Evolutionary conservation across 2,113 vertebrate species (phyloP), one percentile per base, ranked within the genome.

Genomic region (Menidia beryllina): DNA sequence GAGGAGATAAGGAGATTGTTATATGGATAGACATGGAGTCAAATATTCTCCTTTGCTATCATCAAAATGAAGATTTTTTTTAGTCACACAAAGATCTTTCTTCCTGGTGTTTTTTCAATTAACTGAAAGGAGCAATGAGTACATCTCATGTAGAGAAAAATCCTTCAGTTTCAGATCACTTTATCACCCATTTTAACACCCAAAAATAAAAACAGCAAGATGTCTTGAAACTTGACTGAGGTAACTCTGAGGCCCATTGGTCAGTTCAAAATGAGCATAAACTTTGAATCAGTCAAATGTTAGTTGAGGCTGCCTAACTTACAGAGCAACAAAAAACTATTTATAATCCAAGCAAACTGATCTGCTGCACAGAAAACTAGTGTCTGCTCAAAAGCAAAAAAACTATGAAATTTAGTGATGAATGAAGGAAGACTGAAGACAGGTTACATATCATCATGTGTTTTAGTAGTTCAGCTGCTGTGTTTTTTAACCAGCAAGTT

Each of bases 1-100:
- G 50, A 19, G 56, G 39, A 75, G 56, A 48, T 49, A 47, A 52
- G 54, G 57, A 55, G 55, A 67, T 60, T 58, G 53, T 20, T 39
- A 49, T 17, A 48, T 20, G 36, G 55, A 55, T 54, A 30, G 52
- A 17, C 45, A 45, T 45, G 25, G 30, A 55, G 52, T 54, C 64
- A 45, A 45, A 55, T 24, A 26, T 23, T 55, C 13, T 45, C 14
- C 20, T 27, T 36, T 21, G 2, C 49, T 19, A 26, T 14, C n/a
- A 55, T 25, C 3, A 34, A 52, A 63, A 27, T 7, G 26, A 2
- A 36, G 19, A 54, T 34, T 49, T 62, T 49, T 23, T 13, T 21
- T 36, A 54, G 38, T 25, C 52, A 34, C n/a, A 26, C 14, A 26
- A n/a, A 8, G 41, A 2, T 45, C 41, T 45, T 45, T 45, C 15